Conservation (phyloP, 2,797 vertebrate species). For the Propithecus perrieri region DNA sequence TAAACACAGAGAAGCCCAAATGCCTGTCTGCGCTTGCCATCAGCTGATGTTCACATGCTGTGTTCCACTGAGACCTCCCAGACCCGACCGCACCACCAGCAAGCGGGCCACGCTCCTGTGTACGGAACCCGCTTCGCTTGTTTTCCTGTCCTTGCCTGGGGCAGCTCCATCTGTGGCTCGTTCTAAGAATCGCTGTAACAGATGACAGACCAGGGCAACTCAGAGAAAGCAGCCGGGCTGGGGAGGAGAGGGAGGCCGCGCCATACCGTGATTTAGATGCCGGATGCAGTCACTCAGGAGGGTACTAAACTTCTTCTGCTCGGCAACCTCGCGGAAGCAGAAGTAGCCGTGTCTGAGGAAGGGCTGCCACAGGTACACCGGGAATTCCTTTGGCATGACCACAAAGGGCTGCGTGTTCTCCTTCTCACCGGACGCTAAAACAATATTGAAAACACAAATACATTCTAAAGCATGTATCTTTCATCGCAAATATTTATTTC, state of each 20-base stretch:
- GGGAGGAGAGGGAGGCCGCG: rapidly evolving
- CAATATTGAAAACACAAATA: background rate
- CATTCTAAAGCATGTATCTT: background rate
- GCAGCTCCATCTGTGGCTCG: background rate
- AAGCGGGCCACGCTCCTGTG: rapidly evolving
- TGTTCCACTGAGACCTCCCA: background rate
- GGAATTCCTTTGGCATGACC: slow-evolving; percentile 89
- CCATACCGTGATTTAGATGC: slow-evolving; percentile 91
- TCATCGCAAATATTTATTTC: background rate
- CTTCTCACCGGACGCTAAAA: slow-evolving; percentile 88
- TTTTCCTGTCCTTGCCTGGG: background rate
- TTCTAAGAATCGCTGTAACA: background rate
- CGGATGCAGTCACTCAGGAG: slow-evolving; percentile 91
- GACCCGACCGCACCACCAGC: rapidly evolving
- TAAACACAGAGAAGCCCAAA: background rate
- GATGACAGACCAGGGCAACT: background rate
- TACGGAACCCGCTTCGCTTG: rapidly evolving
- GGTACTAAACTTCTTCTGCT: slow-evolving; percentile 87
- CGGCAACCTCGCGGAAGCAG: slow-evolving; percentile 87
- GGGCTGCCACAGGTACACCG: slow-evolving; percentile 93
- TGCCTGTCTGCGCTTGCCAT: rapidly evolving
- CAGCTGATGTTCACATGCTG: rapidly evolving
- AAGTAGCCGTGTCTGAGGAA: slow-evolving; percentile 91
- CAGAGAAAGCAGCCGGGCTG: rapidly evolving
- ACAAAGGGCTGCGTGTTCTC: slow-evolving; percentile 86